A percentile compares a stretch with the other conserved stretches of the same genome.
These are phyloP conservation scores for Oriolus oriolus DNA, from an alignment of 2,113 vertebrate genomes.

Conservation along the genomic window DNA sequence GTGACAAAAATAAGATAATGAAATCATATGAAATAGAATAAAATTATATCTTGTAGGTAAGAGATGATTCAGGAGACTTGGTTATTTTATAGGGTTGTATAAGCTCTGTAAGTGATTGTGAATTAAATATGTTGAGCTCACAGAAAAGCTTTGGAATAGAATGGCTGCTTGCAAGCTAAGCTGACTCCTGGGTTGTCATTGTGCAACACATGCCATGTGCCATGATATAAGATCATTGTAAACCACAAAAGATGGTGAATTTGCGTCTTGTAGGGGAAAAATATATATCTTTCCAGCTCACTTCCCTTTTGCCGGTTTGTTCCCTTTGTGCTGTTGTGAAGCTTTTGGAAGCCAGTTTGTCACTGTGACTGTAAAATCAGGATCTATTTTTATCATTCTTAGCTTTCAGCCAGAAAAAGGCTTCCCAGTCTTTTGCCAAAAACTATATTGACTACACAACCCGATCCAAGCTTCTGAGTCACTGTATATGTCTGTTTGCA, in stretches of 20 bases:
- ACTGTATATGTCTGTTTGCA: slow-evolving; percentile 33
- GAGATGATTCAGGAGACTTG: slow-evolving; percentile 57
- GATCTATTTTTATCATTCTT: slow-evolving; percentile 60
- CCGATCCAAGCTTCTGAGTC: slow-evolving; percentile 21
- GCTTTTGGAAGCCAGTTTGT: slow-evolving; percentile 46
- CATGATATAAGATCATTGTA: slow-evolving; percentile 47
- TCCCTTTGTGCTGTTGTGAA: slow-evolving; percentile 43
- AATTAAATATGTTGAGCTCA: slow-evolving; percentile 57
- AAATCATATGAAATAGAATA: slow-evolving; percentile 76
- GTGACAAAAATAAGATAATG: slow-evolving; percentile 80
- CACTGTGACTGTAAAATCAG: slow-evolving; percentile 46
- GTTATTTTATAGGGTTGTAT: slow-evolving; percentile 66
- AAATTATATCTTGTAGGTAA: slow-evolving; percentile 77
- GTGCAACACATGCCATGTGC: background rate
- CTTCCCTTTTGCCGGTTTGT: slow-evolving; percentile 18
- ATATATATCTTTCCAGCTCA: slow-evolving; percentile 14
- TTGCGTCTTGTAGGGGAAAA: slow-evolving; percentile 34
- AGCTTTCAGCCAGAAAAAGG: slow-evolving; percentile 49
- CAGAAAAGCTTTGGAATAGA: slow-evolving; percentile 44
- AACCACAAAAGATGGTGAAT: slow-evolving; percentile 49
- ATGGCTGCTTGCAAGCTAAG: slow-evolving; percentile 28
- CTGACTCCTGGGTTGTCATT: slow-evolving; percentile 38
- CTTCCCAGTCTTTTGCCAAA: slow-evolving; percentile 41
- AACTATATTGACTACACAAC: background rate
- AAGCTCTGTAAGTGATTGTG: slow-evolving; percentile 43